Conservation (phyloP, 2,113 vertebrate species). For the Rhabdomys dilectus region DNA sequence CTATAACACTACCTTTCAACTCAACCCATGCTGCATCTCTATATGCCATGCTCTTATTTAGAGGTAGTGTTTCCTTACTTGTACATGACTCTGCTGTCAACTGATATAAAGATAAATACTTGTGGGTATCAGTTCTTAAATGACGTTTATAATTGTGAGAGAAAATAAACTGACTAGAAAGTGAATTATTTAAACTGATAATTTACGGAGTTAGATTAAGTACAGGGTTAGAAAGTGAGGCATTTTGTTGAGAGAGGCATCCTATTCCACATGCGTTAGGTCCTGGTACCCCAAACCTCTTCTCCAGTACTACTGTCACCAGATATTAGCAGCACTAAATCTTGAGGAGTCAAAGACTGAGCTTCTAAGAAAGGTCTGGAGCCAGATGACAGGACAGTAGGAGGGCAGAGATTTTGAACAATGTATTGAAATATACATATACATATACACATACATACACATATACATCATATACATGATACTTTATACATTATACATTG, state of each 20-base stretch:
- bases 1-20: fast-evolving
- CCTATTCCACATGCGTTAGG: not conserved
- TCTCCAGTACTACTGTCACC: fast-evolving
- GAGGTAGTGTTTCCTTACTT: too few relatives aligned
- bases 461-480: not conserved
- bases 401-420: not conserved
- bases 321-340: not conserved
- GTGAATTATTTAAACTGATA: not conserved
- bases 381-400: not conserved
- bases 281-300: fast-evolving
- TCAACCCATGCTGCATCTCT: fast-evolving
- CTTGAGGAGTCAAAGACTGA: not conserved
- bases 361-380: not conserved
- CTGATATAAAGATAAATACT: not conserved
- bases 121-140: not conserved
- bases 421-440: too few relatives aligned
- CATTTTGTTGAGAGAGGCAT: not conserved
- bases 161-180: not conserved
- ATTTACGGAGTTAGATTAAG: not conserved
- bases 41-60: not conserved
- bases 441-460: not conserved
- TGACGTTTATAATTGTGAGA: not conserved
- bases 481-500: too few relatives aligned
- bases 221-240: fast-evolving
- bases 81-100: not conserved